Base-by-base conservation (phyloP, 2,888 invertebrate species). In the Germaria angustata region DNA sequence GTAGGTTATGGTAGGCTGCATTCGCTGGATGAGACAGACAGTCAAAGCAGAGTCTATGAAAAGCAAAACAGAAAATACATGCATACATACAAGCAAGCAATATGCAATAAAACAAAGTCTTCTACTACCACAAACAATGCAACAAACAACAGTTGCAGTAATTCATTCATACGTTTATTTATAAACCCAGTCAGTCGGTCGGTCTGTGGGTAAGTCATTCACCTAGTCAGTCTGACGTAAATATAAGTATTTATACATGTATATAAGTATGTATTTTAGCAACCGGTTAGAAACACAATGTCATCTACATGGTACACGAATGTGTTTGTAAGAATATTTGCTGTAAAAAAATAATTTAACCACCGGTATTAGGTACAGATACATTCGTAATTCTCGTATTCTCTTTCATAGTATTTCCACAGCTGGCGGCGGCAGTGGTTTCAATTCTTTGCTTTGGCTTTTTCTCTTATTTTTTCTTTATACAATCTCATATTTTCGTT, bases 1-100 rank as follows among this genome's bases (percentile, higher is more conserved):
- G 87, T 88, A 89, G 89, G 89, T 88, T 88, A 88, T 88, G 89
- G 86, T 86, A 86, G 86, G 84, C 85, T 85, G 84, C 78, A 85
- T 84, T 82, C 85, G 85, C 84, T 86, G 84, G 28, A 69, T 63
- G 61, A 71, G 41, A 55, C 78, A 79, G 55, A 66, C 79, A 79
- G 32, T 51, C 44, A 61, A 63, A 63, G 41, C 69, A 61, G n/a
- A 61, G 44, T 44, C 8, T 51, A 69, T 24, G 24, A 15, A 59
- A 41, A 49, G 2, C 57, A 39, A 59, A 55, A 57, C n/a, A 11
- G 2, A 51, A 39, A 46, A 49, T 13, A 4, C 22, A 22, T 4
- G 8, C n/a, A 28, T 7, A 17, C 15, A 32, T 15, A 51, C 24
- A 49, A 7, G 8, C 11, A 41, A 2, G 2, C 11, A 75, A 51